These are phyloP conservation scores for Silurus aristotelis DNA, from an alignment of 2,797 vertebrate genomes.

Conservation along the genomic window DNA sequence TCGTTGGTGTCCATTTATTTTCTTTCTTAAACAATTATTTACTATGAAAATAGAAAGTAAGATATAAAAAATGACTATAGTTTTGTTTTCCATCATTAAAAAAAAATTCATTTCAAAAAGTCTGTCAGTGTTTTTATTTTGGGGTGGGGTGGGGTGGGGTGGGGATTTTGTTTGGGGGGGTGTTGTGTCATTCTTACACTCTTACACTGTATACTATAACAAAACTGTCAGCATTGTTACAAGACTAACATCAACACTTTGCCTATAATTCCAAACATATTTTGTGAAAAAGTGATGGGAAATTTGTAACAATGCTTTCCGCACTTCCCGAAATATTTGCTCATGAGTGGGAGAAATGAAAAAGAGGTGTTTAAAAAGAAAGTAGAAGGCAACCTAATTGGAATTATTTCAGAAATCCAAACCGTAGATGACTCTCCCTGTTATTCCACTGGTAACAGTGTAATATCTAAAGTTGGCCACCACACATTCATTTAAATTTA, in stretches of 20 bases:
- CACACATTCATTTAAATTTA: conserved; percentile 35
- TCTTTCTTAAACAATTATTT: conserved; percentile 83
- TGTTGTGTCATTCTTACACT: neutral
- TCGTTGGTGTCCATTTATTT: conserved; percentile 81
- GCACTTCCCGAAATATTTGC: conserved; percentile 2
- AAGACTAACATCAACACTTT: conserved; percentile 7
- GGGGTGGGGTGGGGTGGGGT: neutral
- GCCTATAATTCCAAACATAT: conserved; percentile 7
- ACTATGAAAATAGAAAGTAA: conserved; percentile 81
- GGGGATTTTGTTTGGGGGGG: neutral
- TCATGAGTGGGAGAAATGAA: conserved; percentile 34
- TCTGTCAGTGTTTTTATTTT: conserved; percentile 20
- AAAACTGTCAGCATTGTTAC: conserved; percentile 2
- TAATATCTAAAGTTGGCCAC: conserved; percentile 46
- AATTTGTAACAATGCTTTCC: conserved; percentile 2
- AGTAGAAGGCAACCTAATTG: conserved; percentile 11
- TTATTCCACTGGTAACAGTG: conserved; percentile 56
- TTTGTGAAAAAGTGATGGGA: conserved; percentile 22
- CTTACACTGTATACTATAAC: conserved; percentile 8
- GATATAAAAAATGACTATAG: conserved; percentile 76
- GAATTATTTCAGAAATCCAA: conserved; percentile 60
- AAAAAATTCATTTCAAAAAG: conserved; percentile 59
- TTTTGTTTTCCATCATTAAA: conserved; percentile 78
- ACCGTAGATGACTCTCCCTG: conserved; percentile 65
- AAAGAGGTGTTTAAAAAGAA: conserved; percentile 37